Evolutionary conservation across 2,888 invertebrate genomes (phyloP).

Genomic region (Phytoseiulus persimilis): DNA sequence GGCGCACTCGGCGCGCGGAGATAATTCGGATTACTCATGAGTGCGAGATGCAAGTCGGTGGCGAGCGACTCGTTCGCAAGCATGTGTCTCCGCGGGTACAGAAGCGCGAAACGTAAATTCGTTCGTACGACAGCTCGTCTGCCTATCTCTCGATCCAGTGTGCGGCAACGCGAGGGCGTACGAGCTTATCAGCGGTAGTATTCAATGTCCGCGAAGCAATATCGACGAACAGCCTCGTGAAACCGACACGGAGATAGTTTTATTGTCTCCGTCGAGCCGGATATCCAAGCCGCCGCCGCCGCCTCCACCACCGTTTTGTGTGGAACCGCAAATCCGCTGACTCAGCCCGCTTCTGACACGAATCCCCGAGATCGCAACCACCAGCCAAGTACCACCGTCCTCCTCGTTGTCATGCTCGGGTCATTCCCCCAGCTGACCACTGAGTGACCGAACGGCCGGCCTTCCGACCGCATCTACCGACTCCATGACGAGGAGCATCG

Average conservation of each 20-base stretch:
- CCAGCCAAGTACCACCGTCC: background rate
- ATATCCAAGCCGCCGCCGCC: background rate
- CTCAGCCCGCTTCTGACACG: background rate
- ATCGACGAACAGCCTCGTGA: background rate
- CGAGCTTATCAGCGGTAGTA: background rate
- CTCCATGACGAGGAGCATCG: background rate
- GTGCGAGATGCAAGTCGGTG: background rate
- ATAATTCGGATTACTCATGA: background rate
- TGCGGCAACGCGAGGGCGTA: background rate
- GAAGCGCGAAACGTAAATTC: background rate
- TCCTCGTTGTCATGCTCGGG: background rate
- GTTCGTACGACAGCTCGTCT: background rate
- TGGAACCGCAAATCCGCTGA: background rate
- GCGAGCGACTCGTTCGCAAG: background rate
- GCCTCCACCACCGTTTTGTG: background rate
- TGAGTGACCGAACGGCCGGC: background rate
- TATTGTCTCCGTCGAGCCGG: background rate
- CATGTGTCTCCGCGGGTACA: background rate
- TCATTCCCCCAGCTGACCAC: background rate
- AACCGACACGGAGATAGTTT: background rate
- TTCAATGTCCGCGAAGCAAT: background rate
- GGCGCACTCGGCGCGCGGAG: background rate
- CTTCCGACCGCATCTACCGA: background rate
- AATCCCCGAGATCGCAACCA: background rate
- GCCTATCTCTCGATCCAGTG: background rate